These are phyloP conservation scores for Tachuris rubrigastra DNA, from an alignment of 2,113 vertebrate genomes.

Conservation along the genomic window DNA sequence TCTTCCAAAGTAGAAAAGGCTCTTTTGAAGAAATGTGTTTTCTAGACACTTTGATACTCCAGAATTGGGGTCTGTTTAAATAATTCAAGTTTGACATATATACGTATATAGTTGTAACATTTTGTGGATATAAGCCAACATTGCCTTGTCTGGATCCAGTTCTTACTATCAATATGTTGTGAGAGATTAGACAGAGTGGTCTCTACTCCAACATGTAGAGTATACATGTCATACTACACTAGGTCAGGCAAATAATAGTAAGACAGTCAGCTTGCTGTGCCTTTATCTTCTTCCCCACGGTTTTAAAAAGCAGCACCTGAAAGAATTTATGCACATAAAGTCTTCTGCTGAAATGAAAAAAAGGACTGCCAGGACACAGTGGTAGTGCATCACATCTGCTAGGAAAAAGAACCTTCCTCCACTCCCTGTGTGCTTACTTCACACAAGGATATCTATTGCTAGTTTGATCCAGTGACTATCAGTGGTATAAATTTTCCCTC, in stretches of 20 bases:
- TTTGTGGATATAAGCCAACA: neutral
- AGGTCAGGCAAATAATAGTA: neutral
- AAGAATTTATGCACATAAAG: neutral
- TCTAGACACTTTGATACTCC: constrained; percentile 3
- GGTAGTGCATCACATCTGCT: neutral
- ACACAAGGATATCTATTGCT: neutral
- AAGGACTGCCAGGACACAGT: neutral
- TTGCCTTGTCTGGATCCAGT: neutral
- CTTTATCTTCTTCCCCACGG: neutral
- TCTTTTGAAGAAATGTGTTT: constrained; percentile 48
- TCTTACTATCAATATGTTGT: neutral
- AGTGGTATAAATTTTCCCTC: neutral
- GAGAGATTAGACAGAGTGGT: neutral
- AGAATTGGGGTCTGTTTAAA: constrained; percentile 26
- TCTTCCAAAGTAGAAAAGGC: constrained; percentile 46
- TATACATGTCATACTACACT: neutral
- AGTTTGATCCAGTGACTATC: neutral
- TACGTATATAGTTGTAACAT: neutral
- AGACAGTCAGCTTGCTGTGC: neutral
- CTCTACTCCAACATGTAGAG: neutral
- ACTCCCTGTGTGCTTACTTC: neutral
- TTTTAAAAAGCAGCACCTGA: neutral
- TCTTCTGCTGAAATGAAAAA: neutral
- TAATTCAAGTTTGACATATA: constrained; percentile 11
- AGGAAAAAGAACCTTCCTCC: neutral